These are phyloP conservation scores for Typhlichthys eigenmanni DNA, from an alignment of 2,797 vertebrate species.

Conservation along the genomic window DNA sequence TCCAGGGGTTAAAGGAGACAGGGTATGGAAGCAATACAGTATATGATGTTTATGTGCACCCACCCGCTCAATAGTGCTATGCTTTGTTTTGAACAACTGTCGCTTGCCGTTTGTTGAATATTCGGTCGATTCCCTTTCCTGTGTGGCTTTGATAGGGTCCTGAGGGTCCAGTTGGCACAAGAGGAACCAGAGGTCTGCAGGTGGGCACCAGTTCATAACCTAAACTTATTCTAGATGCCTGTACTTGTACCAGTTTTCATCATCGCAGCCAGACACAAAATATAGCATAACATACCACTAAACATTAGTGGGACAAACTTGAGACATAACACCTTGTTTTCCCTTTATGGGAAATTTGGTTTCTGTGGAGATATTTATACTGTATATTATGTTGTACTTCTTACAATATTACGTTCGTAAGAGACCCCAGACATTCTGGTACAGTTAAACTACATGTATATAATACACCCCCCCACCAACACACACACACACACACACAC, in stretches of 20 bases:
- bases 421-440: too few relatives aligned
- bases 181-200: constrained; percentile 85
- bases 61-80: neutral
- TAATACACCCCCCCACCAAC: neutral
- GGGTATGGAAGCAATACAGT: constrained; percentile 65
- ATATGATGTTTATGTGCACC: neutral
- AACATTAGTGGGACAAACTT: too few relatives aligned
- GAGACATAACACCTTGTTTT: too few relatives aligned
- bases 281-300: too few relatives aligned
- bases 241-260: neutral
- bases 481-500: neutral
- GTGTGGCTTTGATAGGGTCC: constrained; percentile 77
- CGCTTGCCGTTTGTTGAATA: neutral
- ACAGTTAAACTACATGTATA: neutral
- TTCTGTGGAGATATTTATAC: too few relatives aligned
- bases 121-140: neutral
- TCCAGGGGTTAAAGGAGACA: constrained; percentile 91
- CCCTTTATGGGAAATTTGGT: too few relatives aligned
- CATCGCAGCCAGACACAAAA: neutral
- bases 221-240: neutral
- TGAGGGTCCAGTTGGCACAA: constrained; percentile 82
- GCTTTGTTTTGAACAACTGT: neutral
- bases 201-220: constrained; percentile 60
- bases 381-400: too few relatives aligned
- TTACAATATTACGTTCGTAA: too few relatives aligned